Evolutionary conservation across 2,888 invertebrate species (phyloP).

Genomic region (Himalopsyche anomala): DNA sequence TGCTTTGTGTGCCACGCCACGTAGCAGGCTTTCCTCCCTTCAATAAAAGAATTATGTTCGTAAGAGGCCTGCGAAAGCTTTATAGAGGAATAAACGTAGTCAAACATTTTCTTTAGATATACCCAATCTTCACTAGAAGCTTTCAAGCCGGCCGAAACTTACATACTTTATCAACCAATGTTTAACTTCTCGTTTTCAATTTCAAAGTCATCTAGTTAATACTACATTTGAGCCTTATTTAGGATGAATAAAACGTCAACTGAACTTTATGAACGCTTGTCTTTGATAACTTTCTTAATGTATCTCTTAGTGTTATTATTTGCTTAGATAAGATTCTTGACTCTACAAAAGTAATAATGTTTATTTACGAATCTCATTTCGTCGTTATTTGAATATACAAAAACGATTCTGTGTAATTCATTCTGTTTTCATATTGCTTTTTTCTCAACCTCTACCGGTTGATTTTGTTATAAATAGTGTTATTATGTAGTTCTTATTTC

Average conservation of each 20-base stretch:
- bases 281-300: background rate
- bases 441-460: no score
- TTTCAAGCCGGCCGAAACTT: background rate
- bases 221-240: background rate
- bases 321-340: no score
- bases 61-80: conserved; percentile 30
- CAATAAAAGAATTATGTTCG: conserved; percentile 42
- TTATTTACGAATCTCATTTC: no score
- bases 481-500: no score
- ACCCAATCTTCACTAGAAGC: conserved; percentile 21
- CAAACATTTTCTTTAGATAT: conserved; percentile 33
- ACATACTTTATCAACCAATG: conserved; percentile 5
- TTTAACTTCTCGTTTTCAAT: conserved; percentile 14
- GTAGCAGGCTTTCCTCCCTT: conserved; percentile 37
- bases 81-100: conserved; percentile 17
- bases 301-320: no score
- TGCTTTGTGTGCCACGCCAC: conserved; percentile 9
- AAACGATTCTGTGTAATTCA: no score
- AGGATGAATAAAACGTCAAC: background rate
- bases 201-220: background rate
- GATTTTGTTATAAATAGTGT: no score
- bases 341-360: no score
- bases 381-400: no score
- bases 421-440: no score
- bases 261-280: background rate